Evolutionary conservation across 2,797 vertebrate species (phyloP).

Genomic region (Linurgus olivaceus): DNA sequence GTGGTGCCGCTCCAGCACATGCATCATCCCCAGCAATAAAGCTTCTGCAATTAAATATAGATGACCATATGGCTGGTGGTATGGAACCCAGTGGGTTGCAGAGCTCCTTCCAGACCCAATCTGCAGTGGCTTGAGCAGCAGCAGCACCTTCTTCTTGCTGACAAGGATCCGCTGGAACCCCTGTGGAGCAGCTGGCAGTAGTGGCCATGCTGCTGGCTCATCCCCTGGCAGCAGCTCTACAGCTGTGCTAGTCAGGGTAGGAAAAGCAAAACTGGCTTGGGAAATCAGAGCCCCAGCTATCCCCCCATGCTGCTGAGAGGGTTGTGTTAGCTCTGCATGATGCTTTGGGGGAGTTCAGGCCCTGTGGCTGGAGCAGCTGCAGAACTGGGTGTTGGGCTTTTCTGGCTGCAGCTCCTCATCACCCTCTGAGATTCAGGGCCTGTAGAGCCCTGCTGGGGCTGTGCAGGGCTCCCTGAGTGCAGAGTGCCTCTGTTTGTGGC

Average conservation of each 20-base stretch:
- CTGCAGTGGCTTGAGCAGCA: not conserved
- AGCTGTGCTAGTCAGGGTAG: not conserved
- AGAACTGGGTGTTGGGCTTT: not conserved
- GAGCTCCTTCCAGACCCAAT: constrained; percentile 6
- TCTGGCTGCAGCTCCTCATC: not conserved
- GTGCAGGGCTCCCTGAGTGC: not conserved
- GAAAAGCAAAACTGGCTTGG: not conserved
- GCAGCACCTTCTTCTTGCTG: not conserved
- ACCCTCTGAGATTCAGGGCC: not conserved
- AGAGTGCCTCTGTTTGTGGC: not conserved
- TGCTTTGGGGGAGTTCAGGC: not conserved
- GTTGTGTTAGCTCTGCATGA: not conserved
- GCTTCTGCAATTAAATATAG: constrained; percentile 57
- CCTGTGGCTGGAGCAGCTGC: not conserved
- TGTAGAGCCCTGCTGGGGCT: not conserved
- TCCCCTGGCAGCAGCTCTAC: not conserved
- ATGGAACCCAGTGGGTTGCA: constrained; percentile 23
- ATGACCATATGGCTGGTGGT: constrained; percentile 54
- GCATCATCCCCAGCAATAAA: constrained; percentile 47
- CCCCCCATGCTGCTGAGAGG: fast-evolving
- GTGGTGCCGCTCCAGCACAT: constrained; percentile 36
- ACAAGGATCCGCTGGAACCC: not conserved
- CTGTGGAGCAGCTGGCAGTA: fast-evolving
- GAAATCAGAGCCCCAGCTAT: fast-evolving
- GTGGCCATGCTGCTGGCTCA: not conserved